Evolutionary conservation across 2,888 invertebrate genomes (phyloP).

Genomic region (Platypus cylindrus): DNA sequence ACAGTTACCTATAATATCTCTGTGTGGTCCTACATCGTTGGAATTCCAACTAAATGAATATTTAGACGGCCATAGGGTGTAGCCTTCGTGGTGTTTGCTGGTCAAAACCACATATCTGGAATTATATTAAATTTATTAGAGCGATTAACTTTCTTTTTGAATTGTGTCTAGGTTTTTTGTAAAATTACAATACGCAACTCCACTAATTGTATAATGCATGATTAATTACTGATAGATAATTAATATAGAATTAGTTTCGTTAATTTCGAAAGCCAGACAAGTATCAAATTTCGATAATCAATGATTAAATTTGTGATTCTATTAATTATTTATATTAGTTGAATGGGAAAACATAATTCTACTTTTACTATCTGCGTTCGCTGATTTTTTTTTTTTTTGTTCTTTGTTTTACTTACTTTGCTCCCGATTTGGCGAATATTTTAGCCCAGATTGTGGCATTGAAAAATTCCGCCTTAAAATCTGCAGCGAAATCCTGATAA

Average conservation of each 20-base stretch:
- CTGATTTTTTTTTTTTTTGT: neutral
- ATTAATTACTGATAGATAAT: no score
- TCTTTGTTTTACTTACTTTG: constrained; percentile 47
- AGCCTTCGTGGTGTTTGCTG: constrained; percentile 84
- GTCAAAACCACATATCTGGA: constrained; percentile 61
- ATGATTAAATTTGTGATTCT: no score
- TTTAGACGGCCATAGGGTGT: constrained; percentile 69
- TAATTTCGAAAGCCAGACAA: no score
- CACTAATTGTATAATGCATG: no score
- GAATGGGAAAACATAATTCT: no score
- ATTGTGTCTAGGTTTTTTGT: neutral
- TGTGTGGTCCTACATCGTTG: constrained; percentile 25
- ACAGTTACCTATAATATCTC: constrained; percentile 26
- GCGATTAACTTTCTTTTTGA: neutral
- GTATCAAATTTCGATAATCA: no score
- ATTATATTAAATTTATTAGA: constrained; percentile 3
- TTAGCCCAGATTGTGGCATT: constrained; percentile 74
- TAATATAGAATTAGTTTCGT: no score
- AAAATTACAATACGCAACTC: no score
- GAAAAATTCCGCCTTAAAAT: constrained; percentile 84
- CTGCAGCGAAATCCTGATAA: constrained; percentile 83
- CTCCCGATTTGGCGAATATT: constrained; percentile 72
- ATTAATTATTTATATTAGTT: no score
- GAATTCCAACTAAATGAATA: constrained; percentile 78
- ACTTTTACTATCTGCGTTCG: no score